These are phyloP conservation scores for Crax fasciolata DNA, from an alignment of 2,797 vertebrate species.

Conservation along the genomic window DNA sequence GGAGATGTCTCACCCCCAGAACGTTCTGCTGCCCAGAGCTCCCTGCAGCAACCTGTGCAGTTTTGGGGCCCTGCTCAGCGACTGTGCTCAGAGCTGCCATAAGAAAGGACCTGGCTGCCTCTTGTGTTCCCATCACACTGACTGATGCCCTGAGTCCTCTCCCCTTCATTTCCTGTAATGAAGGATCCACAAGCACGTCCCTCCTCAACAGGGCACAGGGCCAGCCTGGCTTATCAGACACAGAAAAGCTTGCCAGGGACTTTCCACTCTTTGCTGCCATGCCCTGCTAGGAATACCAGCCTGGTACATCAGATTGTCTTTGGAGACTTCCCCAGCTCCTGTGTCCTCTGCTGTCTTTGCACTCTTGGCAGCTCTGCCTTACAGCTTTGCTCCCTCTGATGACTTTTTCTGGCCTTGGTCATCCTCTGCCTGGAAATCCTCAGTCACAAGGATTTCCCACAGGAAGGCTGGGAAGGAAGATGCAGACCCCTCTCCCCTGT, in stretches of 20 bases:
- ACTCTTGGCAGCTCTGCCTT: not conserved
- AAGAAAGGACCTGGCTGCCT: not conserved
- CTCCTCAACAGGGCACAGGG: not conserved
- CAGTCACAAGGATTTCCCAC: not conserved
- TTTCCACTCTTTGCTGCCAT: slow-evolving; percentile 44
- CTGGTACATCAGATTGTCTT: not conserved
- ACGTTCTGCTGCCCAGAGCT: not conserved
- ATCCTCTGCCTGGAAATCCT: slow-evolving; percentile 42
- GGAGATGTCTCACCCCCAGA: not conserved
- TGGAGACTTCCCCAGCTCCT: not conserved
- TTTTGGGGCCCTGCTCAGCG: fast-evolving
- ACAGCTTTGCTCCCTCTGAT: not conserved
- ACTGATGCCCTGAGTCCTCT: not conserved
- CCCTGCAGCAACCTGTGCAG: not conserved
- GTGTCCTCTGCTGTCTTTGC: not conserved
- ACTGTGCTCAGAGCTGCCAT: not conserved
- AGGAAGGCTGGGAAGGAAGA: not conserved
- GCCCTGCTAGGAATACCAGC: slow-evolving; percentile 29
- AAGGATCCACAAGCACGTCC: not conserved
- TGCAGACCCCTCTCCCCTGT: not conserved
- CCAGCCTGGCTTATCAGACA: slow-evolving; percentile 36
- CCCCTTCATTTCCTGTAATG: not conserved
- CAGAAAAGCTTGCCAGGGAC: slow-evolving; percentile 46
- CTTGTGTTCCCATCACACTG: not conserved
- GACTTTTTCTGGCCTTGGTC: slow-evolving; percentile 14